Evolutionary conservation across 2,797 vertebrate genomes (phyloP).

Genomic region (Streptopelia turtur): DNA sequence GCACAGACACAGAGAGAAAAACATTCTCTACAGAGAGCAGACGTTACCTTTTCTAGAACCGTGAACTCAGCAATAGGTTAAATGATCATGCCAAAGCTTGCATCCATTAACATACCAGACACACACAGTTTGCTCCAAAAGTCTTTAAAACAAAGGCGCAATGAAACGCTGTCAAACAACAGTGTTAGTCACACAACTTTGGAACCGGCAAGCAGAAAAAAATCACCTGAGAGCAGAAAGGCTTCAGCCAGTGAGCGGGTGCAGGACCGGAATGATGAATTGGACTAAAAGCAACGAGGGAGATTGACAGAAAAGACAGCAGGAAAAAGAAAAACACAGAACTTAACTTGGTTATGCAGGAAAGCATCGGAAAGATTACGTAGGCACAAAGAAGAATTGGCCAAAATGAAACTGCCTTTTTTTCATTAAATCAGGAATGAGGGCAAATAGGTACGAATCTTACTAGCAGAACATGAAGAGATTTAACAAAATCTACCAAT

Average conservation of each 20-base stretch:
- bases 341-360: conserved; percentile 54
- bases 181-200: conserved; percentile 71
- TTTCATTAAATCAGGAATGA: background rate
- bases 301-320: conserved; percentile 70
- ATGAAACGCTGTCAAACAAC: conserved; percentile 33
- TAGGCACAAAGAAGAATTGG: background rate
- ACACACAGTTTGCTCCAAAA: conserved; percentile 64
- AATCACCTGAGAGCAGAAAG: conserved; percentile 88
- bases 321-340: conserved; percentile 45
- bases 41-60: background rate
- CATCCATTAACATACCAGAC: conserved; percentile 71
- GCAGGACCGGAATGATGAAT: conserved; percentile 87
- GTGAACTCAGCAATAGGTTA: conserved; percentile 30
- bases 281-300: conserved; percentile 81
- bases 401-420: background rate
- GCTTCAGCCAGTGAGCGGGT: conserved; percentile 85
- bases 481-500: background rate
- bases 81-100: conserved; percentile 49
- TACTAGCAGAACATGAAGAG: background rate
- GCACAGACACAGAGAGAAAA: conserved; percentile 20
- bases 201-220: conserved; percentile 80
- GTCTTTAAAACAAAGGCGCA: background rate
- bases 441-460: background rate
- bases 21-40: background rate
- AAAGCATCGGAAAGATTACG: conserved; percentile 15